A percentile compares a stretch with the other conserved stretches of the same genome.
phyloP scores from a whole-genome alignment of 1,140 invertebrate species.

The Heliothis virescens region DNA sequence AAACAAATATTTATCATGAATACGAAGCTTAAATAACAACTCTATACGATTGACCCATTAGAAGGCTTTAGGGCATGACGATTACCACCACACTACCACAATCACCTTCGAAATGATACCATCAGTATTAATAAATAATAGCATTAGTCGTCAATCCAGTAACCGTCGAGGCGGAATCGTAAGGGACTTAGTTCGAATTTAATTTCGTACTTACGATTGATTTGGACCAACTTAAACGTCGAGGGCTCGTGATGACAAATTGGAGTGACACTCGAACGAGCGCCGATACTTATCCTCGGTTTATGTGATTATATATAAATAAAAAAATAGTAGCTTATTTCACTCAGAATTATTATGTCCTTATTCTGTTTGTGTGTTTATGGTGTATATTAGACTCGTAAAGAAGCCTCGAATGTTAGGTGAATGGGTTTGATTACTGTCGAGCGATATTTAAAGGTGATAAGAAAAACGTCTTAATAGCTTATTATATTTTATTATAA shows the following conservation, averaged over 20 bases:
- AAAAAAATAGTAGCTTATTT: conserved; percentile 11
- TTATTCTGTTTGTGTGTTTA: not conserved
- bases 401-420: too few relatives aligned
- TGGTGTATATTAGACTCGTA: too few relatives aligned
- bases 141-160: not conserved
- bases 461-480: too few relatives aligned
- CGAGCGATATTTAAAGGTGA: too few relatives aligned
- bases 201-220: conserved; percentile 47
- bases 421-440: too few relatives aligned
- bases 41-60: not conserved
- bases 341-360: not conserved
- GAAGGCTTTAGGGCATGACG: too few relatives aligned
- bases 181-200: conserved; percentile 37
- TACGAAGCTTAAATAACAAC: too few relatives aligned
- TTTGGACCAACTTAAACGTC: conserved; percentile 42
- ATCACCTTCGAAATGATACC: not conserved
- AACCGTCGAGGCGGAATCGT: not conserved
- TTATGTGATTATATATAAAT: conserved; percentile 30
- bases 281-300: conserved; percentile 20
- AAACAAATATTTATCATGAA: too few relatives aligned
- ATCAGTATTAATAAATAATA: not conserved
- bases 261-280: conserved; percentile 31
- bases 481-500: too few relatives aligned
- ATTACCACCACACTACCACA: too few relatives aligned
- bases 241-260: conserved; percentile 33